Conservation (phyloP, 1,140 invertebrate species). For the Drosophila kurseongensis region DNA sequence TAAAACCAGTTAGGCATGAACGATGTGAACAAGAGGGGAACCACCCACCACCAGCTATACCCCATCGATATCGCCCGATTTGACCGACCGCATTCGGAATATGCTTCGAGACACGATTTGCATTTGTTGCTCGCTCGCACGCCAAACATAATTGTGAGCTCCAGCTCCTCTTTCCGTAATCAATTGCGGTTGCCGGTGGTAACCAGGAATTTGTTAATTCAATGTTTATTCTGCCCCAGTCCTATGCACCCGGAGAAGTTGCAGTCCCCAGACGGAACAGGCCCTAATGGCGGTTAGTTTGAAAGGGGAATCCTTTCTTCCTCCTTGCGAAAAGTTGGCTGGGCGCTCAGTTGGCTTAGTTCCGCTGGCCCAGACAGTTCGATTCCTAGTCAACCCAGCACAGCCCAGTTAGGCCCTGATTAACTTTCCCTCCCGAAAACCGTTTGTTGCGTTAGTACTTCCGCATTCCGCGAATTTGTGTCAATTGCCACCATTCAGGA, state of each 20-base stretch:
- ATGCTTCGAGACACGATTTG: constrained; percentile 61
- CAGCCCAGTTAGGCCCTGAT: constrained; percentile 14
- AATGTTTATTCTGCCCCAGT: constrained; percentile 75
- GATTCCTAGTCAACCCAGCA: constrained; percentile 13
- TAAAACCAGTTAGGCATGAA: constrained; percentile 73
- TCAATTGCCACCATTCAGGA: constrained; percentile 65
- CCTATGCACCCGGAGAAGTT: constrained; percentile 40
- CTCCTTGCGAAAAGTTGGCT: constrained; percentile 42
- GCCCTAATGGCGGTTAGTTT: constrained; percentile 58
- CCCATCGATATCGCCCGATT: constrained; percentile 39
- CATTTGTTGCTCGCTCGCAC: constrained; percentile 78
- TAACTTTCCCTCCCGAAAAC: constrained; percentile 46
- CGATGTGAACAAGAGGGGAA: constrained; percentile 46
- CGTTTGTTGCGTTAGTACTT: constrained; percentile 67
- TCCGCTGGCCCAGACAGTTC: constrained; percentile 53
- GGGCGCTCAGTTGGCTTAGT: constrained; percentile 64
- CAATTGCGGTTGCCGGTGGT: constrained; percentile 76
- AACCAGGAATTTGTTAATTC: constrained; percentile 84
- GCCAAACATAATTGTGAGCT: constrained; percentile 74
- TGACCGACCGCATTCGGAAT: constrained; percentile 47
- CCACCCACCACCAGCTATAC: constrained; percentile 10
- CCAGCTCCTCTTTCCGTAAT: constrained; percentile 65
- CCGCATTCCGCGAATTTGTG: constrained; percentile 76
- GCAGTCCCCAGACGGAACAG: constrained; percentile 47
- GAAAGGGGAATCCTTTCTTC: constrained; percentile 45